Evolutionary conservation across 2,113 vertebrate genomes (phyloP).

Genomic region (Passer montanus): DNA sequence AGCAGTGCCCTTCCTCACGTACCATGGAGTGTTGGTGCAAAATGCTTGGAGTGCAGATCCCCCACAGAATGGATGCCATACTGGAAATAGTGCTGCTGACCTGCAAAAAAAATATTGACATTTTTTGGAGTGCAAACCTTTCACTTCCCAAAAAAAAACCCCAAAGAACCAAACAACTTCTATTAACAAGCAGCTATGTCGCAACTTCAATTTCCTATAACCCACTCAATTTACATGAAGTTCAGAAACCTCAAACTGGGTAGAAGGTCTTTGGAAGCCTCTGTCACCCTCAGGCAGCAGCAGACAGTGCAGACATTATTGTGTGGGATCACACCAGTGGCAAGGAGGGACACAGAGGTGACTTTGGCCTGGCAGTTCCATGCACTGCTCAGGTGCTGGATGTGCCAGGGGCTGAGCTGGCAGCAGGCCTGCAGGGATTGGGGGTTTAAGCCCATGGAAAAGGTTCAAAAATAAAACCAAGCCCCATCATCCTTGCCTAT

Average conservation of each 20-base stretch:
- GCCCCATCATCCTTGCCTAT: neutral
- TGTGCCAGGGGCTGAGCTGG: neutral
- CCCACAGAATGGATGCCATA: neutral
- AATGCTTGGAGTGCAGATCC: neutral
- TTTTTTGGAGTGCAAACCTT: neutral
- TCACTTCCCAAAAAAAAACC: neutral
- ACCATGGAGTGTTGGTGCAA: neutral
- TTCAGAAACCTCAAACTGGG: neutral
- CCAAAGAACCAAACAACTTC: neutral
- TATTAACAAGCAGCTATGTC: neutral
- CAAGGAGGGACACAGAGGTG: neutral
- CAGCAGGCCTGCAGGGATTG: neutral
- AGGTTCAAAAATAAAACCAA: neutral
- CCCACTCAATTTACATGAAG: neutral
- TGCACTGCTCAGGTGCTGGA: neutral
- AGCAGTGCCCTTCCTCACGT: neutral
- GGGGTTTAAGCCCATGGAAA: neutral
- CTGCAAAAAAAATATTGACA: neutral
- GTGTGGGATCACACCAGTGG: accelerated
- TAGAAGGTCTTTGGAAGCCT: neutral
- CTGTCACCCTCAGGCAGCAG: neutral
- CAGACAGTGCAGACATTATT: neutral
- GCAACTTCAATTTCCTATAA: constrained; percentile 20
- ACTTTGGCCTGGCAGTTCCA: neutral
- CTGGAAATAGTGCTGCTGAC: neutral